A percentile compares a stretch with the other conserved stretches of the same genome.
Conservation (phyloP, 2,113 vertebrate genomes). For the Antechinus stuartii region DNA sequence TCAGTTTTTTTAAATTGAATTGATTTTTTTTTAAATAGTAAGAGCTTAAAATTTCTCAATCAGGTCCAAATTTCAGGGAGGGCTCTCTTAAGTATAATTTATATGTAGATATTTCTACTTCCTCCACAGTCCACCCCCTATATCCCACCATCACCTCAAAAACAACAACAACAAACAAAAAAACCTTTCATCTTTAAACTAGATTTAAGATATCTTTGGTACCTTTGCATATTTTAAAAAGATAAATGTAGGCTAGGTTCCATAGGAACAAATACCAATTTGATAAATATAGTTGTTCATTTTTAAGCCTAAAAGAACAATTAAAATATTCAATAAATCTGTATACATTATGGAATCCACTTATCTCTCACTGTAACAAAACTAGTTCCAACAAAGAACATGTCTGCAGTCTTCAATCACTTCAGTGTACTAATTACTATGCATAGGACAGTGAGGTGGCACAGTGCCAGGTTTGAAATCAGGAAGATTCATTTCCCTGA, state of each 20-base stretch:
- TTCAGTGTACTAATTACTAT: not conserved
- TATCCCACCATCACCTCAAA: no score
- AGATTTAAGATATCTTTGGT: constrained; percentile 22
- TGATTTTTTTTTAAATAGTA: not conserved
- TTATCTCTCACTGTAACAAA: not conserved
- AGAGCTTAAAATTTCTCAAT: not conserved
- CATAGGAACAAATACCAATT: constrained; percentile 7
- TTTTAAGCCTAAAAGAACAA: constrained; percentile 47
- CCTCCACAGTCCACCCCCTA: no score
- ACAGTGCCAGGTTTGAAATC: not conserved
- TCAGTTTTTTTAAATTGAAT: not conserved
- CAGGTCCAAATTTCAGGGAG: not conserved
- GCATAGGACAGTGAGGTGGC: not conserved
- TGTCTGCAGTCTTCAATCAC: not conserved
- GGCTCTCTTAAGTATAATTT: not conserved
- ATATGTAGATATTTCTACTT: not conserved
- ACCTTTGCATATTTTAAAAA: not conserved
- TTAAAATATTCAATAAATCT: not conserved
- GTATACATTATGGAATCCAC: not conserved
- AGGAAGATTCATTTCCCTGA: not conserved
- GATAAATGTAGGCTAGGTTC: not conserved
- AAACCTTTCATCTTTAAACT: not conserved
- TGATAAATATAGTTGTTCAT: not conserved
- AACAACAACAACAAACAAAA: not conserved
- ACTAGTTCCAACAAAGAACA: not conserved